These are phyloP conservation scores for Silurus asotus DNA, from an alignment of 2,113 vertebrate genomes.

Conservation along the genomic window DNA sequence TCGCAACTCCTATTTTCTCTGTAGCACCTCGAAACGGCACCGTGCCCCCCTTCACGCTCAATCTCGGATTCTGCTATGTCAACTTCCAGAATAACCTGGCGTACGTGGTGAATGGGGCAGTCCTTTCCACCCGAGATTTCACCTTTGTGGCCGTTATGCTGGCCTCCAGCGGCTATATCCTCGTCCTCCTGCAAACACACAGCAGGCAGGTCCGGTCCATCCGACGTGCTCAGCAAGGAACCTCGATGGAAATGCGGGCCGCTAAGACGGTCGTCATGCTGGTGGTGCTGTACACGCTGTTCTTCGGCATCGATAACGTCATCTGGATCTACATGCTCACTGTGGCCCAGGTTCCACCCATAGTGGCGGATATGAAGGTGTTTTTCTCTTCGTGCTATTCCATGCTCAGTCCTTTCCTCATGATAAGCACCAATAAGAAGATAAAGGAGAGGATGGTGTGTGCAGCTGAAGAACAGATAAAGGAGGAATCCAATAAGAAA, in stretches of 20 bases:
- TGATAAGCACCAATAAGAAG: conserved; percentile 59
- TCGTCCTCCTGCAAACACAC: no score
- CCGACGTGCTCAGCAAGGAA: no score
- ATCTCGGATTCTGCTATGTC: conserved; percentile 75
- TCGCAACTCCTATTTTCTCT: conserved; percentile 71
- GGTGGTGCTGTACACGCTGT: conserved; percentile 63
- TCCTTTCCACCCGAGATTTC: conserved; percentile 70
- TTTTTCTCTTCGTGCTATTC: conserved; percentile 79
- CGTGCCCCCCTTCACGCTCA: conserved; percentile 70
- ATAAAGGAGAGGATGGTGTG: conserved; percentile 72
- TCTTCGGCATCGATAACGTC: conserved; percentile 77
- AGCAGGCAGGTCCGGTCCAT: no score
- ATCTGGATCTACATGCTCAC: conserved; percentile 83
- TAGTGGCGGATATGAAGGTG: conserved; percentile 75
- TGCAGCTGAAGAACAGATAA: conserved; percentile 51
- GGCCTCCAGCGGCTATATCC: no score
- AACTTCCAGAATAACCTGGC: conserved; percentile 73
- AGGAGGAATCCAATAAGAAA: conserved; percentile 56
- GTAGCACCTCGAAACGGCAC: conserved; percentile 72
- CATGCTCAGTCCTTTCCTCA: conserved; percentile 70
- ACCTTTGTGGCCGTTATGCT: conserved; percentile 62
- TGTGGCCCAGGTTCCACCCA: conserved; percentile 67
- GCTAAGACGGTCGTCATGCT: conserved; percentile 58
- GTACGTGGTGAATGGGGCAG: conserved; percentile 74
- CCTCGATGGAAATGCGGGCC: no score